Percentiles rank a stretch among this genome's conserved stretches.
phyloP scores from a whole-genome alignment of 2,797 vertebrate species.

The Dryobates pubescens region DNA sequence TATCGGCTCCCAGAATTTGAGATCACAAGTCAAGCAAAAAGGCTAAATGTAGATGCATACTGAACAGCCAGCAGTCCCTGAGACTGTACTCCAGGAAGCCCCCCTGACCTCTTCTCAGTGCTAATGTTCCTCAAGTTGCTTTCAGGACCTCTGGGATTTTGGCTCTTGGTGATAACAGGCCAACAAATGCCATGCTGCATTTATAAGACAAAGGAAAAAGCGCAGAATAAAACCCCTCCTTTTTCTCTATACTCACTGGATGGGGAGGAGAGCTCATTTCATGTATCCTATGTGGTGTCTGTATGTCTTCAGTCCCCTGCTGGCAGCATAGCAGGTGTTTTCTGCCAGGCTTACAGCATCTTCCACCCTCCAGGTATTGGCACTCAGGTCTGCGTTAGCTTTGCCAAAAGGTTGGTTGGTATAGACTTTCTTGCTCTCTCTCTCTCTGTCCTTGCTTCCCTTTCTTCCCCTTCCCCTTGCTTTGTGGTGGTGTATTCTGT shows the following conservation, averaged over 20 bases:
- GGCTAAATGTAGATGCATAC: conserved; percentile 37
- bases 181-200: conserved; percentile 25
- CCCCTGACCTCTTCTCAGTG: conserved; percentile 5
- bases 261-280: neutral
- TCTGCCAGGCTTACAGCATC: neutral
- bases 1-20: conserved; percentile 72
- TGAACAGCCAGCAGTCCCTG: neutral
- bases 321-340: neutral
- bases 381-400: neutral
- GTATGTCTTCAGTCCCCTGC: neutral
- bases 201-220: conserved; percentile 11
- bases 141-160: neutral
- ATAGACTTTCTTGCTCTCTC: neutral
- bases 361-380: neutral
- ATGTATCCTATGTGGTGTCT: neutral
- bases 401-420: neutral
- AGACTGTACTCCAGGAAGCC: conserved; percentile 23
- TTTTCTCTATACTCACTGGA: neutral
- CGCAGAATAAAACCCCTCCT: neutral
- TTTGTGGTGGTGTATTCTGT: neutral
- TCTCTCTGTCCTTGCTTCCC: too few species aligned
- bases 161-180: neutral
- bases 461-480: neutral
- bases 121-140: neutral
- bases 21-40: conserved; percentile 75